A percentile compares a stretch with the other conserved stretches of the same genome.
Evolutionary conservation across 2,113 vertebrate species (phyloP).

Genomic region (Saimiri boliviensis): DNA sequence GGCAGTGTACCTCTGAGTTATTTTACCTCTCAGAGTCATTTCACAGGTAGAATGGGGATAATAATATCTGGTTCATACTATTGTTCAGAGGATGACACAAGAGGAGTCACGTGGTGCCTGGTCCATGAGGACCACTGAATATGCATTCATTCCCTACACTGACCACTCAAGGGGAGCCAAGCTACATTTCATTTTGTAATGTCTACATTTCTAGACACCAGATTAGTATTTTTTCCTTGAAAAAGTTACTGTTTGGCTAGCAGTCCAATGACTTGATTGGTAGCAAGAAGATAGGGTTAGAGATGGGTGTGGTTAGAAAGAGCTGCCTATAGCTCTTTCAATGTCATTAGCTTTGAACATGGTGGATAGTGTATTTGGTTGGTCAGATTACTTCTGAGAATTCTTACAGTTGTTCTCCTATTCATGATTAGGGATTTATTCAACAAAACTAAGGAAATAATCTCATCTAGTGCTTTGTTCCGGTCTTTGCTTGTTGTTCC

Average conservation of each 20-base stretch:
- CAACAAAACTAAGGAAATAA: conserved; percentile 1
- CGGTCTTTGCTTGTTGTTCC: background rate
- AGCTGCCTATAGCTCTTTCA: background rate
- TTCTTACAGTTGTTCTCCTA: background rate
- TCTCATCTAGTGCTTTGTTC: background rate
- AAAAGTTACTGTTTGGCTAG: background rate
- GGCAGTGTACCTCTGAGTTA: background rate
- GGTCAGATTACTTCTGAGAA: background rate
- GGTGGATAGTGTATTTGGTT: background rate
- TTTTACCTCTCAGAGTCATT: background rate
- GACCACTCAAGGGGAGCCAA: background rate
- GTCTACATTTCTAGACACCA: background rate
- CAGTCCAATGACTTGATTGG: background rate
- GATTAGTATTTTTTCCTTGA: background rate
- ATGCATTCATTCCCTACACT: background rate
- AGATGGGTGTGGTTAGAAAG: background rate
- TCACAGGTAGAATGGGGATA: background rate
- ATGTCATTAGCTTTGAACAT: background rate
- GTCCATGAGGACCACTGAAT: no score
- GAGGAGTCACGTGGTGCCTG: background rate
- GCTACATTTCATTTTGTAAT: background rate
- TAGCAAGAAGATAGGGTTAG: no score
- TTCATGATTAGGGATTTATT: background rate
- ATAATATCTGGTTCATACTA: background rate
- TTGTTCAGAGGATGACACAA: background rate